Evolutionary conservation across 2,888 invertebrate genomes (phyloP), one percentile per base, ranked within the genome.

Genomic region (Megalurothrips usitatus): DNA sequence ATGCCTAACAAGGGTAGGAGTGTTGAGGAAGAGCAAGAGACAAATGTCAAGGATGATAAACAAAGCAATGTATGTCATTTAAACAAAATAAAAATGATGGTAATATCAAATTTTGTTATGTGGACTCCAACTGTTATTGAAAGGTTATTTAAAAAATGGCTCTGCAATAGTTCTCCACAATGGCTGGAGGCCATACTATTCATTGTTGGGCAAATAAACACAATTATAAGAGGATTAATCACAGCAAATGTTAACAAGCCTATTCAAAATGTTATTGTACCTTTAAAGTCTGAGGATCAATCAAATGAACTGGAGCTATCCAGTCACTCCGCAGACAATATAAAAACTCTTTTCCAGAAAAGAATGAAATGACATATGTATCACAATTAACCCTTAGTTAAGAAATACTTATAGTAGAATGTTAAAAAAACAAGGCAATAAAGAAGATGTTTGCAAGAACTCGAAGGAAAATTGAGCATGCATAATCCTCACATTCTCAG

Each of bases 141-240:
- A 28, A 78, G 49, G 19, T 52, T 48, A 23, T 34, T 52, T 43
- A 48, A 43, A 28, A 78, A 78, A 23, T 52, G 78, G 79, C 49
- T 81, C n/a, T 81, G 78, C 14, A 81, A 78, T 9, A 78, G 43
- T 52, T 26, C 79, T 34, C 81, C 81, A 11, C 78, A 81, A 78
- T 78, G 78, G 34, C 17, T 81, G 43, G 49, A 28, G 19, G 58
- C 78, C 12, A 14, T 78, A n/a, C n/a, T 81, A 19, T 78, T 79
- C 28, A 78, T 81, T 26, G 34, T 78, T n/a, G 81, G 78, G 14
- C 78, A 75, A 26, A 23, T 75, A 26, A 75, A 26, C 68, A 75
- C 68, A 75, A 26, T 75, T 26, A 75, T 75, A n/a, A 9, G 68
- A 26, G 68, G 26, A 26, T 75, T 75, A 12, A 75, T 75, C 12